Conservation (phyloP, 2,797 vertebrate genomes). For the Hipposideros larvatus region DNA sequence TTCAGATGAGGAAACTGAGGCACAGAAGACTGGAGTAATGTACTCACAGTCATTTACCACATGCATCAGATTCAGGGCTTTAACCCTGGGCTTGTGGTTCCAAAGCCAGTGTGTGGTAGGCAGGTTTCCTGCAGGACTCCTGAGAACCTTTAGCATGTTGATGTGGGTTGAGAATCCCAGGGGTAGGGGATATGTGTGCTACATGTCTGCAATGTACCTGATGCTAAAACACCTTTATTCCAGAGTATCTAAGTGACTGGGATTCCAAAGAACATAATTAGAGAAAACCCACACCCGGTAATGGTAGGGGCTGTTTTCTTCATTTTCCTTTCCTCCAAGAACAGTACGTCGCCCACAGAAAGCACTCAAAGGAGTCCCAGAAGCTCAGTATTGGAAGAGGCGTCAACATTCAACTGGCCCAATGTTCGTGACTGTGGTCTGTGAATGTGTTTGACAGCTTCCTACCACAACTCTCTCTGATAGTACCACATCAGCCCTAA, state of each 20-base stretch:
- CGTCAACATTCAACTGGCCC: not conserved
- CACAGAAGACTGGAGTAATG: not conserved
- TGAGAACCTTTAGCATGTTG: not conserved
- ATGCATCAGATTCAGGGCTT: not conserved
- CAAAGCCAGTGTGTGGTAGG: not conserved
- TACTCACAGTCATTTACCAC: not conserved
- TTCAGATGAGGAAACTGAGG: not conserved
- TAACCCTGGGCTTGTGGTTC: not conserved
- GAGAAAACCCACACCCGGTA: not conserved
- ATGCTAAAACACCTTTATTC: not conserved
- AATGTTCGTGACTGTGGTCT: rapidly evolving
- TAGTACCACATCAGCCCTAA: too few relatives aligned
- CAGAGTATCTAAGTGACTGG: not conserved
- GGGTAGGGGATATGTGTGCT: not conserved
- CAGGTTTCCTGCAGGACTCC: not conserved
- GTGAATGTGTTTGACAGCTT: not conserved
- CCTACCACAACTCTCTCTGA: not conserved
- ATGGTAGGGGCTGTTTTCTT: not conserved
- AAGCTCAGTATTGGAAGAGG: not conserved
- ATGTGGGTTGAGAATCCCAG: not conserved
- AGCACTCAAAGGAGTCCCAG: not conserved
- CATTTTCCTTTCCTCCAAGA: not conserved
- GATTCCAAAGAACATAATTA: not conserved
- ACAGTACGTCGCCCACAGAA: not conserved
- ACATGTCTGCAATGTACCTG: not conserved